Base-by-base conservation (phyloP, 2,888 invertebrate genomes). In the Leptinotarsa juncta region DNA sequence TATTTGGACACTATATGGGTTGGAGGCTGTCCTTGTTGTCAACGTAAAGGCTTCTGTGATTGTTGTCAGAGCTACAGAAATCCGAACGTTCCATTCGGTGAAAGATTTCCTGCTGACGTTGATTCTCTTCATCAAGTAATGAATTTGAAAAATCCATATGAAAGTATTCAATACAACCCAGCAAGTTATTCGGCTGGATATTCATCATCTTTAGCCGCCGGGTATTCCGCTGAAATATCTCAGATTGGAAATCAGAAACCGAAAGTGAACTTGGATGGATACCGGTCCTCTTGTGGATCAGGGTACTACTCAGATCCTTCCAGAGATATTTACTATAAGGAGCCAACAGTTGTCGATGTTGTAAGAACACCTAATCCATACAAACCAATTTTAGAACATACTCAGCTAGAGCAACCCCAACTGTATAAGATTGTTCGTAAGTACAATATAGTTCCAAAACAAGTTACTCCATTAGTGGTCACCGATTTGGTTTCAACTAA, bases 241-340 rank as follows among this genome's bases (percentile, higher is more conserved):
- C 66, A 73, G 48, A 49, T 70, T 42, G 76, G 75, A 10, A 48
- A 73, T 51, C 57, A 71, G 12, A 48, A 72, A 32, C 79, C 78
- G 0, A 66, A 76, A 20, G 57, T 74, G 10, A 65, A 71, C 15
- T 23, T 72, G 10, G 73, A 75, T 48, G 78, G 76, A 14, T 74
- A 65, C 57, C 20, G 68, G 1, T 51, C 74, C 1, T 72, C 76
- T 2, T 65, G 72, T 20, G 78, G 77, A 49, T 65, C 71, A 26
- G 78, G 78, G 14, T 78, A 68, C 53, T 80, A 79, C 65, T 70
- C 75, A 3, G 78, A 80, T 72, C 81, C 81, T 20, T 49, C 20
- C 1, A 71, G 67, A 26, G 71, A 70, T 49, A 66, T 80, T 4
- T 53, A 70, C 32, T 79, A 78, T 48, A 72, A 69, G 53, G 68